Base-by-base conservation (phyloP, 1,140 invertebrate genomes). In the Bicyclus anynana region DNA sequence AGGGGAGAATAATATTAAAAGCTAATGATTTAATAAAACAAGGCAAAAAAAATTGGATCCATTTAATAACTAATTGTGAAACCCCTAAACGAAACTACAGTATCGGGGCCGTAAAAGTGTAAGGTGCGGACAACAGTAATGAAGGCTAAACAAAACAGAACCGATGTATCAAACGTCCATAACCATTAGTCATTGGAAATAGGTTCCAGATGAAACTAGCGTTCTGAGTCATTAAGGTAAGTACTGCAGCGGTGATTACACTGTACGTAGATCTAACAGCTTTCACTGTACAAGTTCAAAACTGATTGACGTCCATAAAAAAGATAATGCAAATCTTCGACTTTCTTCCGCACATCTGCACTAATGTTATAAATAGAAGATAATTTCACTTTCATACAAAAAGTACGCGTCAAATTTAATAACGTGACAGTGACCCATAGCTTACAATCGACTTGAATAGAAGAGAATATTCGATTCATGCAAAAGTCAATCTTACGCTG, bases 381-480 rank as follows among this genome's bases (percentile, higher is more conserved):
- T 53, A 54, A 59, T 52, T 59, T 59, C 50, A 52, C 49, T 59
- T 59, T 59, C 49, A 18, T 6, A 55, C 53, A 55, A 49, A 23
- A 50, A 52, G 49, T 59, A 33, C 49, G 10, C 26, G 54, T 40
- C 54, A 14, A 33, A 59, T 33, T 29, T 21, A 50, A 51, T 56
- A 47, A 52, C 26, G 56, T 52, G 23, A 46, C 17, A 40, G 37
- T 57, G 55, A 57, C 55, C 55, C 48, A 57, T 13, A 47, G 53
- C 33, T 21, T 42, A 35, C 35, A 35, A 50, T 48, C 17, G n/a
- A 44, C 12, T 35, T 26, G 29, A 37, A 37, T 6, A 29, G 27
- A 4, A 4, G 10, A 29, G n/a, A n/a, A n/a, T n/a, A n/a, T n/a
- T 10, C 10, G 2, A 29, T 2, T 29, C 9, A 2, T 29, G 27